A percentile compares a stretch with the other conserved stretches of the same genome.
Evolutionary conservation across 2,797 vertebrate genomes (phyloP).

Genomic region (Tympanoctomys barrerae): DNA sequence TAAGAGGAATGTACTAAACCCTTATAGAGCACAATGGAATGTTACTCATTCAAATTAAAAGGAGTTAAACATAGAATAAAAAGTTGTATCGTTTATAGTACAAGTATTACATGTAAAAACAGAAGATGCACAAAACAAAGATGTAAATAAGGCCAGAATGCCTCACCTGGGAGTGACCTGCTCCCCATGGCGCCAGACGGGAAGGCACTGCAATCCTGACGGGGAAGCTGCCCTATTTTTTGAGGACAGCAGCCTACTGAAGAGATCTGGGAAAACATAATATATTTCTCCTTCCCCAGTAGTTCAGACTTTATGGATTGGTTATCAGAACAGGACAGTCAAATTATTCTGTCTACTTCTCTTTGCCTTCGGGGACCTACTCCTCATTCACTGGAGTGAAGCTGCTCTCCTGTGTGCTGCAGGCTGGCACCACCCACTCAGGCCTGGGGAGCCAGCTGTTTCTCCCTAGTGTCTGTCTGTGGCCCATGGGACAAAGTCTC

Average conservation of each 20-base stretch:
- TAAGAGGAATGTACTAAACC: background rate
- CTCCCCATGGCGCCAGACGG: background rate
- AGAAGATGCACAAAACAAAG: background rate
- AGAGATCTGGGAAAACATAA: background rate
- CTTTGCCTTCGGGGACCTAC: background rate
- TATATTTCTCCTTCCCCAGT: background rate
- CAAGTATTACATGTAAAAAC: background rate
- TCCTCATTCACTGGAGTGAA: background rate
- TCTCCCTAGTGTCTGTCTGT: constrained; percentile 9
- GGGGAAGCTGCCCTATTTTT: background rate
- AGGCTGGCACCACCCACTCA: background rate
- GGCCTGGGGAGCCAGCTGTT: background rate
- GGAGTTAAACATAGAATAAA: background rate
- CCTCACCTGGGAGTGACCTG: background rate
- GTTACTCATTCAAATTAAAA: background rate
- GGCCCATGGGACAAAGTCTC: background rate
- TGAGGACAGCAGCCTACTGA: background rate
- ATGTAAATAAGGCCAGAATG: background rate
- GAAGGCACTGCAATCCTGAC: background rate
- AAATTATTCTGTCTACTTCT: background rate
- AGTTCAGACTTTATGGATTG: background rate
- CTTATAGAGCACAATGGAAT: background rate
- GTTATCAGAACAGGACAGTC: constrained; percentile 37
- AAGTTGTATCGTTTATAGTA: background rate
- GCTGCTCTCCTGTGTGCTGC: background rate